Base-by-base conservation (phyloP, 2,797 vertebrate species). In the Peromyscus melanophrys region DNA sequence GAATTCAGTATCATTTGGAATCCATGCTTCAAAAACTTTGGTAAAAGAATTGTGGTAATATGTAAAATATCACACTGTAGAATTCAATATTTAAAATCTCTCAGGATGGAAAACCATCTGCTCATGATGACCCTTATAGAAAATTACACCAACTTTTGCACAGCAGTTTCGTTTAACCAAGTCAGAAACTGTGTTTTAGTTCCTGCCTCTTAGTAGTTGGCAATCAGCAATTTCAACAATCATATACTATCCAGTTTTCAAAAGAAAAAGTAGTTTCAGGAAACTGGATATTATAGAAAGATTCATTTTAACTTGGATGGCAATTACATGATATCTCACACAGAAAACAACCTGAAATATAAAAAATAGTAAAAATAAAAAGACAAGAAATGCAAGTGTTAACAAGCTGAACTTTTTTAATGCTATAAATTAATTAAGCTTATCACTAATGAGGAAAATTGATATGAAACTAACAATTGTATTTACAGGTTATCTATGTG, bases 71-170 rank as follows among this genome's bases (percentile, higher is more conserved):
- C 43, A 63, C 90, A 93, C 17, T 40, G 4, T 12, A 92, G 55
- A 84, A 97, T 52, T 96, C 40, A 95, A 93, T 55, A 95, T 80
- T 92, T 93, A 76, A 88, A 97, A 55, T 87, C n/a, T 8, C 6
- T 76, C 76, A 63, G 6, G 59, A 84, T 84, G 27, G 49, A 95
- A 59, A 97, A 76, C 27, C 87, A 96, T 91, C 86, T 96, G 86
- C n/a, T 96, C 82, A 87, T 37, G 40, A 97, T 84, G 93, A 97
- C 61, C 40, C 89, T 95, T 81, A 80, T 12, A 69, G 29, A 67
- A 31, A 96, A 84, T 94, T 94, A 92, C 59, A 95, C 82, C 92
- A 76, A 86, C 78, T 82, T 89, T 21, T 92, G 23, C 49, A 85
- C 86, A 96, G 43, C 11, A 86, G 19, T 92, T 96, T 92, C 49